These are phyloP conservation scores for Semaprochilodus insignis DNA, from an alignment of 2,797 vertebrate genomes.

Conservation along the genomic window DNA sequence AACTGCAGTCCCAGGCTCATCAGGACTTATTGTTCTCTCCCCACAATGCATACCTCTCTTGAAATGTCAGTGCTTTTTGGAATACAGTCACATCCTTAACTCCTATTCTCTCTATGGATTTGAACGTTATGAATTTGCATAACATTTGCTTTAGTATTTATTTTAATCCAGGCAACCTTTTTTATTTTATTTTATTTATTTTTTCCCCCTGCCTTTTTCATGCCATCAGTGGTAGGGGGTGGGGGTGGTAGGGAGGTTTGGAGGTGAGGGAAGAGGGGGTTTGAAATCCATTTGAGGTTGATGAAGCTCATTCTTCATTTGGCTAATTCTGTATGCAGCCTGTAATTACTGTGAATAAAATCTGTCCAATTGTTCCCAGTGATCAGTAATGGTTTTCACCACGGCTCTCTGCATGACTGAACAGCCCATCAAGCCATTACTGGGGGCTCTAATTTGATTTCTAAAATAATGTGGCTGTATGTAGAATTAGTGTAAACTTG, in stretches of 20 bases:
- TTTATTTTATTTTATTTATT: neutral
- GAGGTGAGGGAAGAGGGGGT: constrained; percentile 3
- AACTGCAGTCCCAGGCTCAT: constrained; percentile 23
- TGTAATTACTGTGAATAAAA: constrained; percentile 77
- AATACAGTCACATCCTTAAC: constrained; percentile 4
- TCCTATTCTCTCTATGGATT: constrained; percentile 22
- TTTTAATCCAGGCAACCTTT: constrained; percentile 34
- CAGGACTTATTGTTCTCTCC: constrained; percentile 38
- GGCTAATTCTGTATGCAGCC: constrained; percentile 62
- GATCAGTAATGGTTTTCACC: constrained; percentile 75
- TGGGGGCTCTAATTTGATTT: constrained; percentile 61
- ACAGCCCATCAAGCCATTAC: constrained; percentile 73
- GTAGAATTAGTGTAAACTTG: constrained; percentile 68
- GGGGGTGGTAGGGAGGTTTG: neutral
- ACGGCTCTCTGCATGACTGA: constrained; percentile 71
- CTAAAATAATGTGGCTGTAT: constrained; percentile 44
- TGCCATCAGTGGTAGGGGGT: neutral
- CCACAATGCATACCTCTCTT: constrained; percentile 4
- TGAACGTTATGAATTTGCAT: constrained; percentile 25
- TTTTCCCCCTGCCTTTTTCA: constrained; percentile 5
- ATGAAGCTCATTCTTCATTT: constrained; percentile 66
- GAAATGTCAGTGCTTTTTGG: constrained; percentile 48
- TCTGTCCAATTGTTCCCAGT: constrained; percentile 74
- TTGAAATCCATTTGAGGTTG: constrained; percentile 52
- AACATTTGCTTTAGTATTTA: constrained; percentile 27